phyloP scores from a whole-genome alignment of 2,888 invertebrate species.

The Folsomia candida region DNA sequence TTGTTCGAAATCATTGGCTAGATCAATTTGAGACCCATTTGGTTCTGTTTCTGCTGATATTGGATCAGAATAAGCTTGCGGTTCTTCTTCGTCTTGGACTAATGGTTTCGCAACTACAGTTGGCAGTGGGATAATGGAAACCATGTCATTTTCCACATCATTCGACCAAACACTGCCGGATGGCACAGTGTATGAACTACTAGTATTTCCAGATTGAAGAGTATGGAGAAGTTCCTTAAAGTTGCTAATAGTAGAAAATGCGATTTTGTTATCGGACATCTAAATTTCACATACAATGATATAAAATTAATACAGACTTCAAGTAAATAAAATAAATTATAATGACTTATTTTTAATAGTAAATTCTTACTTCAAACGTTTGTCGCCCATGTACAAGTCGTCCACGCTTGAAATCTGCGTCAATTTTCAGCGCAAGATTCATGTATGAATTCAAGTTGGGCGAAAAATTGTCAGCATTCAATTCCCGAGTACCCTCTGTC shows the following conservation, averaged over 20 bases:
- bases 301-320: background rate
- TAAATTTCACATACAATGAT: background rate
- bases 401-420: background rate
- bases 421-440: background rate
- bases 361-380: background rate
- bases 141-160: background rate
- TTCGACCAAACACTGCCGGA: background rate
- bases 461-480: background rate
- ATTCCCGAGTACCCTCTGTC: background rate
- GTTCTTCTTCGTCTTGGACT: too few relatives aligned
- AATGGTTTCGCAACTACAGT: too few relatives aligned
- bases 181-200: background rate
- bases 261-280: background rate
- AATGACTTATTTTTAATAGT: background rate
- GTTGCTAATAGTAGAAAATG: background rate
- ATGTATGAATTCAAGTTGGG: background rate
- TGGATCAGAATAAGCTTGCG: too few relatives aligned
- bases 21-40: too few relatives aligned
- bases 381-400: background rate
- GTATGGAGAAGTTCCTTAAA: background rate
- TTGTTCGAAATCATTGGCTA: too few relatives aligned
- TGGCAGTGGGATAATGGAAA: too few relatives aligned
- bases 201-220: background rate
- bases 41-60: too few relatives aligned
- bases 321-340: too few relatives aligned